These are phyloP conservation scores for Rhogogaster chlorosoma DNA, from an alignment of 2,888 invertebrate species.

Conservation along the genomic window DNA sequence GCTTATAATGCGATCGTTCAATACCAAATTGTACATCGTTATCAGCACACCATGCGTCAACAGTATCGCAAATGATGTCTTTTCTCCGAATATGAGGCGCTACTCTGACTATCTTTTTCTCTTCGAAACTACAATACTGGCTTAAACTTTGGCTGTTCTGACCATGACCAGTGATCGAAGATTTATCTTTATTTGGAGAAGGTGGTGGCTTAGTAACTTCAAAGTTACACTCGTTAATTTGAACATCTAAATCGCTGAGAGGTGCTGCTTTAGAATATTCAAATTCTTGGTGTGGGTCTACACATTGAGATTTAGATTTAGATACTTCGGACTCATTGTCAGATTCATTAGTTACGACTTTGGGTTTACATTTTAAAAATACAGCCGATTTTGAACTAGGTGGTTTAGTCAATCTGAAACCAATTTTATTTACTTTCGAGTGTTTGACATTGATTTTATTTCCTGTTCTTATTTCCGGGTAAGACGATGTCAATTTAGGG, in stretches of 20 bases:
- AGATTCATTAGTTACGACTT: slow-evolving; percentile 35
- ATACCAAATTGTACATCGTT: slow-evolving; percentile 58
- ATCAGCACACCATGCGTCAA: slow-evolving; percentile 81
- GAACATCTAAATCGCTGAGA: slow-evolving; percentile 42
- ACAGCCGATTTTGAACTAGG: slow-evolving; percentile 66
- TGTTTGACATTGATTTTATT: slow-evolving; percentile 54
- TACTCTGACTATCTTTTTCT: slow-evolving; percentile 72
- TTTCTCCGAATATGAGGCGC: slow-evolving; percentile 76
- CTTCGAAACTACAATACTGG: slow-evolving; percentile 74
- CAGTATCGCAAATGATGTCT: slow-evolving; percentile 82
- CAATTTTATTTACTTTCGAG: slow-evolving; percentile 16
- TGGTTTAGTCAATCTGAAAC: slow-evolving; percentile 54
- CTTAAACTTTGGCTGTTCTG: slow-evolving; percentile 65
- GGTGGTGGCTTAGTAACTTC: neutral
- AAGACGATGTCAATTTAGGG: slow-evolving; percentile 66
- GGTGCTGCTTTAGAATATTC: slow-evolving; percentile 65
- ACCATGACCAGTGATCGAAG: slow-evolving; percentile 41
- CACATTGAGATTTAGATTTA: slow-evolving; percentile 9
- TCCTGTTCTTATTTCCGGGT: slow-evolving; percentile 66
- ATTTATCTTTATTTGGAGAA: slow-evolving; percentile 16
- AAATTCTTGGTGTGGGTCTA: slow-evolving; percentile 67
- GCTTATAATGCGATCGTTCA: slow-evolving; percentile 78
- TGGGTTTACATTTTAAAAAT: slow-evolving; percentile 70
- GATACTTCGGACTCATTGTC: slow-evolving; percentile 6
- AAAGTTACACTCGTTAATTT: slow-evolving; percentile 26